phyloP scores from a whole-genome alignment of 1,140 invertebrate genomes.

The Linepithema humile region DNA sequence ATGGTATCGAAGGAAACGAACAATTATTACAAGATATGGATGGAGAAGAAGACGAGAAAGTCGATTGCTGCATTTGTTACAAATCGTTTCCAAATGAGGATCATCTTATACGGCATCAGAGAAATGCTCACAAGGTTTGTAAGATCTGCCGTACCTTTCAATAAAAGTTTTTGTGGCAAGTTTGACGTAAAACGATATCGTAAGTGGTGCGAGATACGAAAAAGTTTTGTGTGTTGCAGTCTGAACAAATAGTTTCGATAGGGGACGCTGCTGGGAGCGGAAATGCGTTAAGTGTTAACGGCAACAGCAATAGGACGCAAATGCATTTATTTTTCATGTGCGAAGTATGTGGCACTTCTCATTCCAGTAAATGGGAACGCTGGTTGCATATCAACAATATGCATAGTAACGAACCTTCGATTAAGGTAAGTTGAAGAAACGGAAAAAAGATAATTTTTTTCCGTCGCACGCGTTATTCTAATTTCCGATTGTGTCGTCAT shows the following conservation, averaged over 20 bases:
- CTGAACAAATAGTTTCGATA: constrained; percentile 68
- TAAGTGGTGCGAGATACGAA: too few species aligned
- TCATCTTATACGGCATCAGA: constrained; percentile 84
- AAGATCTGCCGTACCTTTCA: not conserved
- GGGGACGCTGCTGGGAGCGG: constrained; percentile 69
- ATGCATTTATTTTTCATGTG: constrained; percentile 85
- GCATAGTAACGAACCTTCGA: constrained; percentile 81
- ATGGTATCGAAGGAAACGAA: constrained; percentile 76
- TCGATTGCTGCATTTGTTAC: constrained; percentile 83
- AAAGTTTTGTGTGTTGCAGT: constrained; percentile 61
- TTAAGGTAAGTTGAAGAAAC: constrained; percentile 72
- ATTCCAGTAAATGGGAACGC: constrained; percentile 84
- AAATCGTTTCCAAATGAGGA: constrained; percentile 84
- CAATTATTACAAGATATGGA: constrained; percentile 77
- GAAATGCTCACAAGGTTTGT: constrained; percentile 81
- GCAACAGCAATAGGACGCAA: constrained; percentile 79
- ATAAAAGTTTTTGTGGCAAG: not conserved
- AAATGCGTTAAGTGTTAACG: constrained; percentile 70
- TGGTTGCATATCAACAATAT: constrained; percentile 84
- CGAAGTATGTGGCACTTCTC: constrained; percentile 84
- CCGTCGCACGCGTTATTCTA: not conserved
- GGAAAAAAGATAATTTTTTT: not conserved
- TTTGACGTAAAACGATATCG: not conserved
- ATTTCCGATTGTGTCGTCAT: constrained; percentile 15
- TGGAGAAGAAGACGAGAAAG: constrained; percentile 78